Percentiles rank a stretch among this genome's conserved stretches.
Conservation (phyloP, 1,140 invertebrate species). For the Apis cerana region DNA sequence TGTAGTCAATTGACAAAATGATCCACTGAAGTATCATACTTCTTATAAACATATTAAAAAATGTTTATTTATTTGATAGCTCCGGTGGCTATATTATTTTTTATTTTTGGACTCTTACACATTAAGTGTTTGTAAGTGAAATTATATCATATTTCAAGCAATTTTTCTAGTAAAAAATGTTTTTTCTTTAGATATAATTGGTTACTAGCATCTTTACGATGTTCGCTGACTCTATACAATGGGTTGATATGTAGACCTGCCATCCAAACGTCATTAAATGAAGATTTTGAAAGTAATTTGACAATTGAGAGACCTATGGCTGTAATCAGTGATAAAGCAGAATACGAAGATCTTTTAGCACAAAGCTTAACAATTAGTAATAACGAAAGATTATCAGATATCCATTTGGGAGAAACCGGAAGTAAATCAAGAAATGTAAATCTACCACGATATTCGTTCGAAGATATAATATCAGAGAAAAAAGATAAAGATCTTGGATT, state of each 20-base stretch:
- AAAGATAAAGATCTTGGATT: not conserved
- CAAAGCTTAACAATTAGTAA: not conserved
- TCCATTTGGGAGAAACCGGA: not conserved
- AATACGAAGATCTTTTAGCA: not conserved
- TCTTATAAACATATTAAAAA: slow-evolving; percentile 53
- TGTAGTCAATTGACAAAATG: slow-evolving; percentile 41
- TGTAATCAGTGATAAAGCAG: not conserved
- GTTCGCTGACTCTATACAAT: not conserved
- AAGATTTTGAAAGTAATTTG: not conserved
- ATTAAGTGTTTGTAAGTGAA: slow-evolving; percentile 66
- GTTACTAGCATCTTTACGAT: not conserved
- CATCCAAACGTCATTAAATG: not conserved
- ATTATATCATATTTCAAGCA: not conserved
- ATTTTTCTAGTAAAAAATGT: not conserved
- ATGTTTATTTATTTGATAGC: slow-evolving; percentile 65
- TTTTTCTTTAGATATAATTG: slow-evolving; percentile 17
- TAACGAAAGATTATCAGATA: not conserved
- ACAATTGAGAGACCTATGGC: not conserved
- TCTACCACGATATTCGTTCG: slow-evolving; percentile 2
- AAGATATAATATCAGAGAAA: not conserved
- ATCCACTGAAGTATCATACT: slow-evolving; percentile 16
- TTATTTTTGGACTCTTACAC: slow-evolving; percentile 67
- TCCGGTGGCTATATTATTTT: slow-evolving; percentile 45
- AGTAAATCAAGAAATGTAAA: slow-evolving; percentile 1
- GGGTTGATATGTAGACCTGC: not conserved